Evolutionary conservation across 2,113 vertebrate genomes (phyloP), one percentile per base, ranked within the genome.

Genomic region (Mesitornis unicolor): DNA sequence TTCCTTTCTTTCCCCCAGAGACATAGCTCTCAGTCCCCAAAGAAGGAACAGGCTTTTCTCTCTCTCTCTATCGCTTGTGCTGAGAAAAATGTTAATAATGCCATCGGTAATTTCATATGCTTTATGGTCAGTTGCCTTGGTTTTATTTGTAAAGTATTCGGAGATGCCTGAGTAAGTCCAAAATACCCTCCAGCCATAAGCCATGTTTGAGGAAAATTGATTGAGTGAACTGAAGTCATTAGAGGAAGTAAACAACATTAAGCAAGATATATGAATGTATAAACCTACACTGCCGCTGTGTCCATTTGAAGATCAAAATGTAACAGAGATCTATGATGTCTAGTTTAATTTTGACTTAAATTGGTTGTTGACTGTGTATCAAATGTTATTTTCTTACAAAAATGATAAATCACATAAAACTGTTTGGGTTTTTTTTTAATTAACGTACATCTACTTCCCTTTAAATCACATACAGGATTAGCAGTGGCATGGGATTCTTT

Each of bases 201-300:
- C 82, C 1, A 3, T 43, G 51, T 47, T 76, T 42, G 69, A 93
- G 79, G 81, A 94, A 84, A 94, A 86, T 36, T 86, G 90, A 96
- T 86, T 89, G 92, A 80, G 42, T 77, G 79, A 86, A 59, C 53
- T n/a, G 26, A 74, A 95, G 83, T 88, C 71, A 76, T 95, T 95
- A 96, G 28, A 92, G 83, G 82, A 94, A 82, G 50, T 79, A 87
- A 91, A 88, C 42, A 95, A 74, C 12, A 47, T 78, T 95, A 94
- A 86, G 92, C 40, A 95, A 95, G 83, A 92, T 85, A 53, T 5
- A 85, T 84, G 68, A 80, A 87, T 48, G 42, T 82, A 68, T 48
- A 87, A 92, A 79, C 36, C 61, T 83, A 36, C 50, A 16, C 28
- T 48, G 75, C 21, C 85, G 14, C 60, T 91, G 89, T 76, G 50